Base-by-base conservation (phyloP, 1,140 invertebrate genomes). In the Pogonus chalceus region DNA sequence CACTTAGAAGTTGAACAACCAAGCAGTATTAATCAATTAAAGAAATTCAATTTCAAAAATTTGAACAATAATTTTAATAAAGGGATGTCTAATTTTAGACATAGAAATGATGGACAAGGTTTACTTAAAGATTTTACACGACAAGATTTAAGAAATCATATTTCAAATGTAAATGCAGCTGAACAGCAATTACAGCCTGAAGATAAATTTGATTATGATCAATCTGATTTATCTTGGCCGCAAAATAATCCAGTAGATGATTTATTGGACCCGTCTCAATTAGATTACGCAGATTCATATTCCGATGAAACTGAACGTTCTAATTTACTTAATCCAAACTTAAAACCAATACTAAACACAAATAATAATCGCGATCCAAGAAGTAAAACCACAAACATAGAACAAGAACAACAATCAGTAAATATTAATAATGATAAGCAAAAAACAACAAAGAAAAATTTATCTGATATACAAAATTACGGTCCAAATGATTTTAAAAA, bases 401-500 rank as follows among this genome's bases (percentile, higher is more conserved):
- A 1, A 26, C 50, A 52, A 51, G 26, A n/a, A 51, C 43, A 14
- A 49, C 52, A 31, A 52, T 56, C 50, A 48, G 10, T 12, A 12
- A 26, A 48, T 21, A 12, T 26, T 54, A 56, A 49, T 12, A 16
- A 43, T 43, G 18, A 52, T 24, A 55, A 10, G 26, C 31, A 20
- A 23, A 23, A 35, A 52, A 49, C 51, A 10, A 57, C 39, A 20
- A 60, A 62, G 53, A 64, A 56, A 58, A 63, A 57, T 47, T 58
- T 49, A 55, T 46, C 24, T 10, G 60, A 65, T 16, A 54, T 54
- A 43, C 53, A 57, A 46, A 16, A 4, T 12, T 57, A 60, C 49
- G 58, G 62, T 2, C 63, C 68, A 43, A 68, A 67, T 55, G 63
- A 61, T 37, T 67, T 68, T 46, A 55, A 60, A 37, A 70, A 69